Evolutionary conservation across 2,113 vertebrate genomes (phyloP).

Genomic region (Microcebus griseorufus): DNA sequence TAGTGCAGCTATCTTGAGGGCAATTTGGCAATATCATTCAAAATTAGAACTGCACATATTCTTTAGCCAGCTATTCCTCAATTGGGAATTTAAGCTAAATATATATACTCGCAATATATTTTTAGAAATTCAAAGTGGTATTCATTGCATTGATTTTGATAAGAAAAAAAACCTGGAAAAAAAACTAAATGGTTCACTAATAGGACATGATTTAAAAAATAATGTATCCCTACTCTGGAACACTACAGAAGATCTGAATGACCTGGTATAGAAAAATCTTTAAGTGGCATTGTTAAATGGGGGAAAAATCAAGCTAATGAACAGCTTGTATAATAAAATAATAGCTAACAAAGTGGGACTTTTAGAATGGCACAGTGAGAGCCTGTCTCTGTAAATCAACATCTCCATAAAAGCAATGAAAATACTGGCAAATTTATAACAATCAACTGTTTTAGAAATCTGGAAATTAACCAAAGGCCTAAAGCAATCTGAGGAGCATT

Average conservation of each 20-base stretch:
- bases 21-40: constrained; percentile 13
- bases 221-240: not conserved
- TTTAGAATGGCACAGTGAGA: not conserved
- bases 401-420: not conserved
- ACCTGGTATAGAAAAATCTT: not conserved
- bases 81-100: constrained; percentile 8
- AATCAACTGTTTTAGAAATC: not conserved
- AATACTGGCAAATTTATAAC: not conserved
- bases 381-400: not conserved
- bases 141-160: not conserved
- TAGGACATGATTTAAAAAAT: constrained; percentile 17
- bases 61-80: not conserved
- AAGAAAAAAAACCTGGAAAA: not conserved
- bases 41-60: not conserved
- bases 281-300: not conserved
- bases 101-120: not conserved
- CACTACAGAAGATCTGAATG: not conserved
- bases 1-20: not conserved
- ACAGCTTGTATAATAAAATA: not conserved
- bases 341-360: not conserved
- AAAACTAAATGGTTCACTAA: not conserved
- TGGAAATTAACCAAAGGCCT: not conserved
- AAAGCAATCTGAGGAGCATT: constrained; percentile 15
- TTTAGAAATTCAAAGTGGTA: not conserved
- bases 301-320: not conserved